Evolutionary conservation across 2,888 invertebrate species (phyloP).

Genomic region (Andrena camellia): DNA sequence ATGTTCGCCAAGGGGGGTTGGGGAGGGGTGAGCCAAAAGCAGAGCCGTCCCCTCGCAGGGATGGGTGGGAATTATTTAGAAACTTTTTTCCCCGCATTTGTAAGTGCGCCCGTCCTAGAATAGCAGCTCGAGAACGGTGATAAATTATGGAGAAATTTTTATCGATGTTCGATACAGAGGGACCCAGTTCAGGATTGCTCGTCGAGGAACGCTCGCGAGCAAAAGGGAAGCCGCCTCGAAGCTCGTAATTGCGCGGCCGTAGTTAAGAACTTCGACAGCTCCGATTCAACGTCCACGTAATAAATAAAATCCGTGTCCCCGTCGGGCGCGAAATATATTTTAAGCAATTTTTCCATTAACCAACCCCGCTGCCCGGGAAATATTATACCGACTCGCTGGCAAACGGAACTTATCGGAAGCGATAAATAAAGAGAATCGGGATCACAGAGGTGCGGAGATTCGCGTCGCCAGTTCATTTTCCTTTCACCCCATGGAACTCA

Average conservation of each 20-base stretch:
- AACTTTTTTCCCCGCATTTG: constrained; percentile 3
- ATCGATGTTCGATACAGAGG: constrained; percentile 15
- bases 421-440: not conserved
- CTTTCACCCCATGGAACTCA: no score
- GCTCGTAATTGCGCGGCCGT: not conserved
- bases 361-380: not conserved
- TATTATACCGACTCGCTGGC: not conserved
- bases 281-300: not conserved
- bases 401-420: not conserved
- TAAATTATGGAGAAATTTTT: constrained; percentile 21
- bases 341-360: not conserved
- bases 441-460: no score
- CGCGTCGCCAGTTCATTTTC: no score
- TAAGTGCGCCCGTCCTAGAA: not conserved
- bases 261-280: not conserved
- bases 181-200: not conserved
- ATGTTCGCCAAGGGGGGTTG: not conserved
- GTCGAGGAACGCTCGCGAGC: not conserved
- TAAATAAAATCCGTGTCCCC: not conserved
- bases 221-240: not conserved
- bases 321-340: not conserved
- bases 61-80: constrained; percentile 7
- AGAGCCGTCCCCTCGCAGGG: not conserved
- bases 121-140: not conserved
- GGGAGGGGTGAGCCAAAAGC: not conserved